These are phyloP conservation scores for Trachelus stipa DNA, from an alignment of 2,888 invertebrate species.

Conservation along the genomic window DNA sequence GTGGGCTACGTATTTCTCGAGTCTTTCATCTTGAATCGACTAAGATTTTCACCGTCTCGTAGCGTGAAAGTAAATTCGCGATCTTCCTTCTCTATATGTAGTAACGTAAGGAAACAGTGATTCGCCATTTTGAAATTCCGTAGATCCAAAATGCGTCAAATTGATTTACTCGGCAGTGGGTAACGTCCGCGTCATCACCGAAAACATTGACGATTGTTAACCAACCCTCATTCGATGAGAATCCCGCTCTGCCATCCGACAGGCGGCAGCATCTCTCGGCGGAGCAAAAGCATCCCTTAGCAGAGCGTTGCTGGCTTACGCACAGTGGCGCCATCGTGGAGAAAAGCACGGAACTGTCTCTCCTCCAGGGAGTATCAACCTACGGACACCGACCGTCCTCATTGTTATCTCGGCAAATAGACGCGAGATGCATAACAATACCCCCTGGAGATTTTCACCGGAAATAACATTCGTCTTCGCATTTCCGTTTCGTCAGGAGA, in stretches of 20 bases:
- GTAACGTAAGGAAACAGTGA: not conserved
- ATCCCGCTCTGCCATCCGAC: slow-evolving; percentile 41
- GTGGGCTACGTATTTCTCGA: not conserved
- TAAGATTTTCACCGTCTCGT: not conserved
- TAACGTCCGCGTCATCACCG: slow-evolving; percentile 46
- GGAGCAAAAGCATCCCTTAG: slow-evolving; percentile 6
- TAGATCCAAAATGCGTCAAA: not conserved
- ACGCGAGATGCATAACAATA: not conserved
- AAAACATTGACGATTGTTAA: slow-evolving; percentile 54
- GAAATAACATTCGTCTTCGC: not conserved
- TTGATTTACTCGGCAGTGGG: slow-evolving; percentile 49
- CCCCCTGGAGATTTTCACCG: not conserved
- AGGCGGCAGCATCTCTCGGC: slow-evolving; percentile 47
- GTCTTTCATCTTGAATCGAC: not conserved
- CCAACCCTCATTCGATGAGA: slow-evolving; percentile 35
- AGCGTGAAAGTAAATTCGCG: not conserved
- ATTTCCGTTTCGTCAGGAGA: not conserved
- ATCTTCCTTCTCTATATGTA: not conserved
- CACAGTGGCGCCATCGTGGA: slow-evolving; percentile 31
- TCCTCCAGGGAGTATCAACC: not conserved
- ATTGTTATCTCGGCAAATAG: not conserved
- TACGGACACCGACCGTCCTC: not conserved
- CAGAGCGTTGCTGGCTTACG: not conserved
- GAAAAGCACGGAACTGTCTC: slow-evolving; percentile 39
- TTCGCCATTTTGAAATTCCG: not conserved